Evolutionary conservation across 2,888 invertebrate species (phyloP).

Genomic region (Nymphalis polychloros): DNA sequence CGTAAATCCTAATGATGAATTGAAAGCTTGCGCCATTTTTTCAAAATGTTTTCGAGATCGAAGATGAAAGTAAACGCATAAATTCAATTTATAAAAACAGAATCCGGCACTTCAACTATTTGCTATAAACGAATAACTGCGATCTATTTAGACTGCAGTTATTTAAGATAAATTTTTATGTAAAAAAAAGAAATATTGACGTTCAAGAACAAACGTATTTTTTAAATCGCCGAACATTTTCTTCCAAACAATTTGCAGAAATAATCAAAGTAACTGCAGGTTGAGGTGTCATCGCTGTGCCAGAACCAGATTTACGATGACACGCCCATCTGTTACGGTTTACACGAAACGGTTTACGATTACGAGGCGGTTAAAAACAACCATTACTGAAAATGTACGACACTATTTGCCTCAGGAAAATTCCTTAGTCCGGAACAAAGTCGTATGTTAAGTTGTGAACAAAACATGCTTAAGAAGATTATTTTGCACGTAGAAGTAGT

Average conservation of each 20-base stretch:
- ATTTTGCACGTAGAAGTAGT: no score
- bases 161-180: no score
- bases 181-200: background rate
- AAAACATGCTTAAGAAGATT: background rate
- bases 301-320: slow-evolving; percentile 38
- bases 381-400: slow-evolving; percentile 39
- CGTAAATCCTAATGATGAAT: no score
- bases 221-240: background rate
- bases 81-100: background rate
- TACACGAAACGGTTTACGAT: slow-evolving; percentile 42
- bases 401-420: slow-evolving; percentile 24
- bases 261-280: slow-evolving; percentile 29
- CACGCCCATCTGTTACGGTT: slow-evolving; percentile 35
- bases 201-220: background rate
- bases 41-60: no score
- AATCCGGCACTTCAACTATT: background rate
- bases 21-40: no score
- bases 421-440: slow-evolving; percentile 17
- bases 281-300: slow-evolving; percentile 24
- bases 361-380: slow-evolving; percentile 41
- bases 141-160: no score
- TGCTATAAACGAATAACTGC: no score
- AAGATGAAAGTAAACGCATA: no score
- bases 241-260: slow-evolving; percentile 28
- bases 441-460: slow-evolving; percentile 1